Evolutionary conservation across 2,888 invertebrate species (phyloP), one percentile per base, ranked within the genome.

Genomic region (Stenotaenia linearis): DNA sequence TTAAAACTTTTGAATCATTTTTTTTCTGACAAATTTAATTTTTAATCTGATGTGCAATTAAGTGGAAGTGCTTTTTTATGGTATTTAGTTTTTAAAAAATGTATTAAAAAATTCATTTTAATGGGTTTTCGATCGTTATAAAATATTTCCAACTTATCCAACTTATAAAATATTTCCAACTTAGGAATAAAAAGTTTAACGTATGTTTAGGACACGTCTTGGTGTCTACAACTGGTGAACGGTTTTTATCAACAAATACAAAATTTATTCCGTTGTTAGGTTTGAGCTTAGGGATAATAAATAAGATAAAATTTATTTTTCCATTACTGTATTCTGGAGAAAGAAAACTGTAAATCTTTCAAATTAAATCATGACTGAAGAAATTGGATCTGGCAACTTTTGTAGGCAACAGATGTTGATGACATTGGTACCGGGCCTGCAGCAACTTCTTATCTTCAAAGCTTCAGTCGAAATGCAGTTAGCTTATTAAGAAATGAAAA

Each of bases 1-100:
- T 69, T 69, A 69, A 69, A 69, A 23, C 69, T 28, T 69, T 69
- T n/a, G 69, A 69, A 69, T 28, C 25, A 69, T 69, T 69, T 69
- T 28, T 25, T 69, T 2, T n/a, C 9, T 28, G 9, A n/a, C n/a
- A n/a, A 25, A 25, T 69, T 28, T 69, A 2, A 3, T 61, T 61
- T 9, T 61, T 61, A 25, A 61, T 61, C 23, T 61, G 23, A 2
- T 2, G 9, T 56, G 23, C 7, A 56, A 56, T 21, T 18, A 21
- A 69, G 4, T 23, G 12, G 9, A 25, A 25, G 23, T 28, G 69
- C 25, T 25, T 69, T 69, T 21, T 2, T 69, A 15, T 69, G 7
- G 1, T 69, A 10, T 69, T 12, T 61, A 23, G 23, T 23, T 23
- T 61, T 69, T 69, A 12, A 1, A 50, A 50, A 50, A 6, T 50